Base-by-base conservation (phyloP, 2,888 invertebrate species). In the Drosophila prolongata region DNA sequence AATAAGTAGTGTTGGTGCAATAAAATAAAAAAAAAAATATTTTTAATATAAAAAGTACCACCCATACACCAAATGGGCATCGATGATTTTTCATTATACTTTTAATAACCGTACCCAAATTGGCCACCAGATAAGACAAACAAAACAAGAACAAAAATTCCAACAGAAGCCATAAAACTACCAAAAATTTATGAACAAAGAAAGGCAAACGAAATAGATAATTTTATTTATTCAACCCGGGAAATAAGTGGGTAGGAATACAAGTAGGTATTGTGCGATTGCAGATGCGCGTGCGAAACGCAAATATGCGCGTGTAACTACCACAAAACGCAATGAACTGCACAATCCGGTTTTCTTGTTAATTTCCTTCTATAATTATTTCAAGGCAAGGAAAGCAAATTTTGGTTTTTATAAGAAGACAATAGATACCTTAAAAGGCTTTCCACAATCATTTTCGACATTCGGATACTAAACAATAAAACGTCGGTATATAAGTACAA, bases 251-350 rank as follows among this genome's bases (percentile, higher is more conserved):
- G 30, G 16, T 5, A 34, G 11, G 14, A 16, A n/a, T 2, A 30
- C 14, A 9, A 47, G 4, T 6, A 14, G 30, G 5, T 47, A 47
- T 13, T 52, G 27, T 30, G 24, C 35, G 46, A 52, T 42, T 66
- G 72, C 55, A 60, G 69, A 49, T 77, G 86, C 78, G 81, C 78
- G 83, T 80, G 86, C 75, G 75, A 82, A 79, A 67, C 46, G 57
- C 19, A 19, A 19, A 19, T 19, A 19, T 19, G 80, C 78, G 73
- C 75, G 52, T 47, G 50, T 73, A 76, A 78, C 78, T 83, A 34
- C 43, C 35, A 24, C 60, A 62, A 42, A 53, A 58, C 35, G 52
- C 37, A 60, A 30, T 9, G 10, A 14, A 47, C 46, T 5, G 40
- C 16, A 42, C 16, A 6, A 11, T 6, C 30, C 6, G 16, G 19